Base-by-base conservation (phyloP, 1,140 invertebrate species). In the Meloidogyne floridensis region DNA sequence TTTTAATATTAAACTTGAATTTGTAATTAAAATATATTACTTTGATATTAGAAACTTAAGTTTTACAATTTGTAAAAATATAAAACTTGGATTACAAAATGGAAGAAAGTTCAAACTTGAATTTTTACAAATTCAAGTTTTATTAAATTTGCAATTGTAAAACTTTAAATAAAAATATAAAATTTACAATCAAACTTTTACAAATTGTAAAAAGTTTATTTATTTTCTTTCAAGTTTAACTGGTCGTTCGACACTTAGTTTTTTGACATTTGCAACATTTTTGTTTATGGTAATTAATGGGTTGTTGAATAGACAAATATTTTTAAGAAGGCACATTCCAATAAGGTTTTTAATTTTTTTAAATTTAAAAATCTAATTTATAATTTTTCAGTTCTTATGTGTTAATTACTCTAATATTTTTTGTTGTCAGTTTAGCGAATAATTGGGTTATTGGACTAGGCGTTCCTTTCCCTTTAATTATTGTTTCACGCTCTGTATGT, bases 391-490 rank as follows among this genome's bases (percentile, higher is more conserved):
- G 94, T 85, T 93, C 94, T 85, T 98, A 98, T 89, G 85, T 94
- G 7, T 91, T 93, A 53, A 91, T 98, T 80, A 96, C 98, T 0
- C 89, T 93, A 3, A 93, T 98, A 90, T 98, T 97, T 91, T 98
- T 98, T 90, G 89, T 95, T 2, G 93, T 94, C 7, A 98, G 95
- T 90, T 94, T 98, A 4, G 93, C 94, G 15, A 98, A 98, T 90
- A 98, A 98, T 91, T 95, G 95, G 92, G 95, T 95, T 0, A 95
- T 98, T 87, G 93, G 94, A 88, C 98, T 97, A 87, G 96, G 97
- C 88, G 96, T 99, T 88, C 94, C 97, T 0, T 96, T 98, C 94
- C 96, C 97, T 11, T 91, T 98, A 8, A 96, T 98, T 90, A 97
- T 99, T 94, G 98, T 98, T 90, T 98, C 98, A 90, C 93, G 96